Evolutionary conservation across 2,888 invertebrate species (phyloP), one percentile per base, ranked within the genome.

Genomic region (Leptopilina myrica): DNA sequence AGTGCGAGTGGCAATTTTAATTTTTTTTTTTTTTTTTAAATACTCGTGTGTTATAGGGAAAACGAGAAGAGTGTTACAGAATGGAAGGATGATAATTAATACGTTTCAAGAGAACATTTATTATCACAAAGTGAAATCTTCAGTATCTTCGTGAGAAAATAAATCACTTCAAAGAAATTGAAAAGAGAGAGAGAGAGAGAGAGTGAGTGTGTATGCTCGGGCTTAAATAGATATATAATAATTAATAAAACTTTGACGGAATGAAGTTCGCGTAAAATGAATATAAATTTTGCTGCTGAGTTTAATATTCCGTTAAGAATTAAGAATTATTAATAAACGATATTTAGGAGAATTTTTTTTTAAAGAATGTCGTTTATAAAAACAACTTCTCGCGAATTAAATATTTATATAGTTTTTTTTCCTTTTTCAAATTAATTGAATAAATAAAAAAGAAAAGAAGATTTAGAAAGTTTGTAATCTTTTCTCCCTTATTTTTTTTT

Each of bases 191-290:
- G 20, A 20, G 20, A 20, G 33, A 62, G 62, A 33, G 33, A 2
- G 33, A 33, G 33, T 33, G 59, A 14, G 43, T 66, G 0, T 12
- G 14, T 65, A 33, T 40, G 11, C 46, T 7, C 46, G 8, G 15
- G 15, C 43, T 15, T 12, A 49, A 46, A 46, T 15, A 20, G 7
- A 67, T 67, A 20, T 15, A 2, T 20, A 67, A 67, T 49, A 67
- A 67, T 53, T 69, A 53, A 53, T 69, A 20, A 49, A 49, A 67
- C 20, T 67, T 49, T 69, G 69, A 53, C 7, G 69, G 12, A 53
- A 46, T 69, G 53, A 69, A 12, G 49, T 7, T 6, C 12, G 5
- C 20, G 14, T 12, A 14, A 26, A 69, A 8, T 64, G 64, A 64
- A 33, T 11, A 49, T 14, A 64, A 33, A 33, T 33, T 33, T 33